Conservation (phyloP, 1,140 invertebrate genomes). For the Drosophila paulistorum region DNA sequence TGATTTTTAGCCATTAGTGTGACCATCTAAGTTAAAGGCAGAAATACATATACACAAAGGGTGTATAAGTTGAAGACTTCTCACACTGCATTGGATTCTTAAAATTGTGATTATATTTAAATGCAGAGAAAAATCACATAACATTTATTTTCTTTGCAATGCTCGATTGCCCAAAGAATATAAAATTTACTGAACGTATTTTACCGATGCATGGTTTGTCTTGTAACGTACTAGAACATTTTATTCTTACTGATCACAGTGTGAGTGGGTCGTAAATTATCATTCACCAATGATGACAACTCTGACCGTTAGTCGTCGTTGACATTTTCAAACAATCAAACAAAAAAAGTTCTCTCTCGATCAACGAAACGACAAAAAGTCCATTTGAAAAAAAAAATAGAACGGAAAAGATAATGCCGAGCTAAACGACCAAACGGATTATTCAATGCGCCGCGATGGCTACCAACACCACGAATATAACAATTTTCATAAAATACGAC, state of each 20-base stretch:
- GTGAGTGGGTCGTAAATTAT: neutral
- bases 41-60: neutral
- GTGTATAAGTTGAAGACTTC: neutral
- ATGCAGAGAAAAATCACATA: too few relatives aligned
- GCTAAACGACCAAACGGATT: constrained; percentile 65
- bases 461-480: constrained; percentile 45
- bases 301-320: constrained; percentile 49
- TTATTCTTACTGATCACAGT: neutral
- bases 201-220: too few relatives aligned
- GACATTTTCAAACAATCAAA: constrained; percentile 41
- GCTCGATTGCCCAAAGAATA: too few relatives aligned
- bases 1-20: neutral
- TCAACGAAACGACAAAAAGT: constrained; percentile 15
- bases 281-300: neutral
- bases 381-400: constrained; percentile 3
- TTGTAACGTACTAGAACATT: too few relatives aligned
- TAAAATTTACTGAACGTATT: too few relatives aligned
- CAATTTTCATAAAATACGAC: constrained; percentile 27
- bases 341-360: constrained; percentile 29
- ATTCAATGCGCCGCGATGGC: constrained; percentile 73
- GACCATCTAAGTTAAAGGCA: neutral
- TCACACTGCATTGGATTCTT: neutral
- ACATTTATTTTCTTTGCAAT: too few relatives aligned
- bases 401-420: constrained; percentile 46
- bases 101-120: neutral